These are phyloP conservation scores for Hemiprocne comata DNA, from an alignment of 2,113 vertebrate species.

Conservation along the genomic window DNA sequence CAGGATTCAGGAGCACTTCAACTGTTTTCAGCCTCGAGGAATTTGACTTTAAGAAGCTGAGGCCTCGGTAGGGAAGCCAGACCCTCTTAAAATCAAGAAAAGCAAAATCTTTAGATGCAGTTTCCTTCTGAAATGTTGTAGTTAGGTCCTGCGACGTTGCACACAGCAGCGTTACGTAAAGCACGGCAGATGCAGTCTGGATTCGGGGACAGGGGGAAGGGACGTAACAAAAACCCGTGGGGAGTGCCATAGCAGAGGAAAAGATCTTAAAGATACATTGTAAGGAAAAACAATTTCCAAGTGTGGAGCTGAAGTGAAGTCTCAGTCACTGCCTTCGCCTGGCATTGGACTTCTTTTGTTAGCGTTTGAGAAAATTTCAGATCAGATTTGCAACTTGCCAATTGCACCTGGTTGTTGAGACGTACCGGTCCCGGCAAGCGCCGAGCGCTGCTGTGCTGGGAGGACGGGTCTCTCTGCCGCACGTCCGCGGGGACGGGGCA, in stretches of 20 bases:
- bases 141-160: neutral
- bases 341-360: neutral
- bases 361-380: neutral
- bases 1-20: neutral
- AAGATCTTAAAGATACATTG: neutral
- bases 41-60: neutral
- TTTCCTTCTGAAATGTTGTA: neutral
- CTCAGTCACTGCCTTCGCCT: neutral
- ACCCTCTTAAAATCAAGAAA: neutral
- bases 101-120: neutral
- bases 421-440: fast-evolving
- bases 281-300: neutral
- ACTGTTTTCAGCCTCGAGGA: neutral
- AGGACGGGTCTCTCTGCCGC: neutral
- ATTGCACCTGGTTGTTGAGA: neutral
- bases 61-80: neutral
- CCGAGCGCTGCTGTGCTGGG: fast-evolving
- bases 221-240: fast-evolving
- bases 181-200: neutral
- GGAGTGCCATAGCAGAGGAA: neutral
- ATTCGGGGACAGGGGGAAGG: neutral
- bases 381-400: neutral
- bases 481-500: fast-evolving
- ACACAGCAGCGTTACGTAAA: neutral
- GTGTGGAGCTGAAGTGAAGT: neutral